Conservation (phyloP, 2,113 vertebrate species). For the Casuarius casuarius region DNA sequence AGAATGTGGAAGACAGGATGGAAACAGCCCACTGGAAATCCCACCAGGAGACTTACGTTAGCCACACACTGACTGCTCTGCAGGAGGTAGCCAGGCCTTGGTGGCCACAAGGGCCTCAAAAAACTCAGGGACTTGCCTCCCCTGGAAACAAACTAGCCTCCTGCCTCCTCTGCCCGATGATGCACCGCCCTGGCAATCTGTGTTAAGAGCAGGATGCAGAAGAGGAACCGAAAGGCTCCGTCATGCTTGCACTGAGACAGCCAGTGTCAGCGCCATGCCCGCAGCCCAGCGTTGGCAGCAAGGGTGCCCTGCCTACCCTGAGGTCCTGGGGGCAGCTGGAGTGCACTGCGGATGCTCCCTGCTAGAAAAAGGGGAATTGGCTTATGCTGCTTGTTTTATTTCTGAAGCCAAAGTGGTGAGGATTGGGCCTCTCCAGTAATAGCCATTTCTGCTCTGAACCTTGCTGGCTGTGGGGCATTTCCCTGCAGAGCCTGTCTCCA, state of each 20-base stretch:
- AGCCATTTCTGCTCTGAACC: not conserved
- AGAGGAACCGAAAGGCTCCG: not conserved
- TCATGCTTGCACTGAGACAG: not conserved
- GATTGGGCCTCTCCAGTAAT: not conserved
- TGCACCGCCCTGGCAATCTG: accelerated
- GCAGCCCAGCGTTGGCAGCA: accelerated
- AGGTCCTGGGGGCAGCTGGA: accelerated
- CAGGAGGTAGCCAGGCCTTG: not conserved
- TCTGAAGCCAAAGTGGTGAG: accelerated
- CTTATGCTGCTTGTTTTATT: accelerated
- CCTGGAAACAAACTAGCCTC: not conserved
- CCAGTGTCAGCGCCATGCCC: not conserved
- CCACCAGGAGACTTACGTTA: not conserved
- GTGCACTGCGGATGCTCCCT: accelerated
- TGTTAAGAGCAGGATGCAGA: not conserved
- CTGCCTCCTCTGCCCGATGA: not conserved
- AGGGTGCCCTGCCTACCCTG: accelerated
- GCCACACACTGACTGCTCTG: not conserved
- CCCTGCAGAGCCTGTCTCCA: not conserved
- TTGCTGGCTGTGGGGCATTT: accelerated
- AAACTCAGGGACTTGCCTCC: not conserved
- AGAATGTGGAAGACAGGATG: not conserved
- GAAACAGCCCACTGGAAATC: not conserved
- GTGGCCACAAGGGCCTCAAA: not conserved
- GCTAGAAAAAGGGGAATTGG: not conserved